phyloP scores from a whole-genome alignment of 2,113 vertebrate genomes.

The Chrysochloris asiatica region DNA sequence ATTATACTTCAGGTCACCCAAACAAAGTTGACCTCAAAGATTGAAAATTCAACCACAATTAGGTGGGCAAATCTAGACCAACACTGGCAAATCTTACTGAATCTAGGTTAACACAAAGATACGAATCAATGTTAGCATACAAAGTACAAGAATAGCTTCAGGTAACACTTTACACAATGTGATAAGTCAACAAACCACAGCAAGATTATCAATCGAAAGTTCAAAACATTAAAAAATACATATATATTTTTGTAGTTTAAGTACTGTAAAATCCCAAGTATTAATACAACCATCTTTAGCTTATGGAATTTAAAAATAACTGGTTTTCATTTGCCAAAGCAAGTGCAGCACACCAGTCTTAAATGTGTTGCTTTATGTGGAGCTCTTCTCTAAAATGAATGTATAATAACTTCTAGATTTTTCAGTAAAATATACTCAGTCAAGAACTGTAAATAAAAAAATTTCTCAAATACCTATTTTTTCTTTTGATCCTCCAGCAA shows the following conservation, averaged over 20 bases:
- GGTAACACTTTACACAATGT: not conserved
- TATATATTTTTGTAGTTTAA: too few relatives aligned
- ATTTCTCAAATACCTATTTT: slow-evolving; percentile 91
- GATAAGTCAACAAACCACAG: slow-evolving; percentile 23
- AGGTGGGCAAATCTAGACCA: not conserved
- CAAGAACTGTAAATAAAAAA: not conserved
- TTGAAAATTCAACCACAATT: not conserved
- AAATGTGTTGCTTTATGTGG: not conserved
- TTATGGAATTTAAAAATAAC: slow-evolving; percentile 9
- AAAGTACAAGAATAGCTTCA: slow-evolving; percentile 4
- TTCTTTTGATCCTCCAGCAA: slow-evolving; percentile 91
- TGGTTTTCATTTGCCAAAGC: slow-evolving; percentile 19
- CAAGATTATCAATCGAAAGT: slow-evolving; percentile 20
- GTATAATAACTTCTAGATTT: not conserved
- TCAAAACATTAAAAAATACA: not conserved
- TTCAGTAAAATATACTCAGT: slow-evolving; percentile 28
- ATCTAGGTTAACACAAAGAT: too few relatives aligned
- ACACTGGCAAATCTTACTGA: not conserved
- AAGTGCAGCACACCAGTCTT: not conserved
- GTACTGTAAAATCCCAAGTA: not conserved
- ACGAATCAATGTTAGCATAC: not conserved
- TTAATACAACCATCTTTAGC: not conserved
- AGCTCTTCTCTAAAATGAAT: not conserved
- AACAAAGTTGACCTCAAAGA: not conserved
- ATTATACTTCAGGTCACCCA: not conserved